Conservation (phyloP, 2,113 vertebrate genomes). For the Pogona vitticeps region DNA sequence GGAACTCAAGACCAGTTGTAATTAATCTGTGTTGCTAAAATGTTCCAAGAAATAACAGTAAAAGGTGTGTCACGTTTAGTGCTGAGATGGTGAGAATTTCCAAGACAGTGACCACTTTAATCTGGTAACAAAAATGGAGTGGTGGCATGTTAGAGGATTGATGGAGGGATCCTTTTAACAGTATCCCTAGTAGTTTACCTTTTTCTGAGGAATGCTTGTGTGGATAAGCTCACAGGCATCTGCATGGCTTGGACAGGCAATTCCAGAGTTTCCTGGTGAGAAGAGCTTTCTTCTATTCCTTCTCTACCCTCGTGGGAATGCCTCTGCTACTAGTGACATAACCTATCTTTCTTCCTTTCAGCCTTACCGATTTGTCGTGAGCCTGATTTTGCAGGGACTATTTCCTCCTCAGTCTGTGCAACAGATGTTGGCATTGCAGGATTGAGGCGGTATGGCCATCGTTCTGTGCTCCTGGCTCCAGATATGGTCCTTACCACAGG, state of each 20-base stretch:
- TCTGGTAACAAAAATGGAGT: too few relatives aligned
- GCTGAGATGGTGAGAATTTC: too few relatives aligned
- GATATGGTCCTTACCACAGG: slow-evolving; percentile 70
- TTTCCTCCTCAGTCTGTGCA: slow-evolving; percentile 44
- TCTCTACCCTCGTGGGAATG: too few relatives aligned
- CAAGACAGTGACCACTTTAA: too few relatives aligned
- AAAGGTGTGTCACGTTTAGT: too few relatives aligned
- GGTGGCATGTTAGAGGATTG: not conserved
- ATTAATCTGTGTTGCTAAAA: too few relatives aligned
- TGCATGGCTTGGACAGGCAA: not conserved
- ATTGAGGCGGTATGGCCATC: slow-evolving; percentile 74
- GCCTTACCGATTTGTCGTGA: not conserved
- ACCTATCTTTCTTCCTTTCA: not conserved
- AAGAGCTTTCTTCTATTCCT: not conserved
- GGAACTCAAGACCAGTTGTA: too few relatives aligned
- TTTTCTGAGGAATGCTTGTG: not conserved
- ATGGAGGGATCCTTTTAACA: too few relatives aligned
- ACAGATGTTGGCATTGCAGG: not conserved
- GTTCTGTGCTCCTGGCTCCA: slow-evolving; percentile 62
- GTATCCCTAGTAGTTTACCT: fast-evolving
- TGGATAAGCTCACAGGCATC: too few relatives aligned
- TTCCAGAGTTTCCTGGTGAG: not conserved
- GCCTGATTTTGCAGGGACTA: slow-evolving; percentile 31
- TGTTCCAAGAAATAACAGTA: too few relatives aligned
- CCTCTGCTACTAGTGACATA: not conserved